A percentile compares a stretch with the other conserved stretches of the same genome.
Evolutionary conservation across 2,113 vertebrate genomes (phyloP).

Genomic region (Crotalus tigris): DNA sequence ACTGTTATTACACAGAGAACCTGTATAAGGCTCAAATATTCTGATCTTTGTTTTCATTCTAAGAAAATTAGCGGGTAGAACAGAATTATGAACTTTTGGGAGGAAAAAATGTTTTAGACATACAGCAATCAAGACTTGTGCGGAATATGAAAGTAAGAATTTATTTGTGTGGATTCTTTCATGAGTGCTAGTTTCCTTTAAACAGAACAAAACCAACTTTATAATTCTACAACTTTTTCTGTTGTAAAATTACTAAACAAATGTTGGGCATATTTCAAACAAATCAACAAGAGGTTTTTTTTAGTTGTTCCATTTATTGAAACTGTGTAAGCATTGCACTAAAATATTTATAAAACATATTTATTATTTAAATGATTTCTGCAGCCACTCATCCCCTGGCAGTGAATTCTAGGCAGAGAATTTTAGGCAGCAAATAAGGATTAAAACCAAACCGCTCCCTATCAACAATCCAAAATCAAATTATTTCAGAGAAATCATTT

Average conservation of each 20-base stretch:
- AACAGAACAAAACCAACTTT: not conserved
- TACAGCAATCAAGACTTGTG: not conserved
- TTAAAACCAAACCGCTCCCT: not conserved
- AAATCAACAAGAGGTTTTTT: not conserved
- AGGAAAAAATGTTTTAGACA: not conserved
- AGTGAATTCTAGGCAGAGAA: not conserved
- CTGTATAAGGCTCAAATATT: conserved; percentile 17
- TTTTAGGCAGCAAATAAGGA: not conserved
- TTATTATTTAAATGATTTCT: not conserved
- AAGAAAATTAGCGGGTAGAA: not conserved
- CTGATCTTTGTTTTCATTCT: not conserved
- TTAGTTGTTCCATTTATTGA: not conserved
- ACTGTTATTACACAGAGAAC: conserved; percentile 19
- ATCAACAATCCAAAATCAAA: not conserved
- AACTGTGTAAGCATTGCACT: not conserved
- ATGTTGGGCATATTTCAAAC: not conserved
- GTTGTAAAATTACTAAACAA: not conserved
- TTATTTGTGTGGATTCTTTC: not conserved
- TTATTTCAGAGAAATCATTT: not conserved
- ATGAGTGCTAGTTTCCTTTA: not conserved
- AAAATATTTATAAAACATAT: not conserved
- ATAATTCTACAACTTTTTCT: not conserved
- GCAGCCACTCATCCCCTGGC: not conserved
- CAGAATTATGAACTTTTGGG: not conserved
- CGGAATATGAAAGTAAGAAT: not conserved